Evolutionary conservation across 2,113 vertebrate genomes (phyloP).

Genomic region (Isurus oxyrinchus): DNA sequence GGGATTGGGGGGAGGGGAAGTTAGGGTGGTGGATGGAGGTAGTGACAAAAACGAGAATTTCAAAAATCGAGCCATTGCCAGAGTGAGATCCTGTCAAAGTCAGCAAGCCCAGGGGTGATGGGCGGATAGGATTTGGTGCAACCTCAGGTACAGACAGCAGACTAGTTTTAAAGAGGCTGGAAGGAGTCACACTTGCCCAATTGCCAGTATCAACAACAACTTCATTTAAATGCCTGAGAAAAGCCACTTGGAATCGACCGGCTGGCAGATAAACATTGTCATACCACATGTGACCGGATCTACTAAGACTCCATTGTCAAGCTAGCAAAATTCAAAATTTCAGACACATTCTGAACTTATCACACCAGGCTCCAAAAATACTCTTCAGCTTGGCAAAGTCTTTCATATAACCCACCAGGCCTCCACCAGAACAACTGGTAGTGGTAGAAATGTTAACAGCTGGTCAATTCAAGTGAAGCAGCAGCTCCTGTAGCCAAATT

Average conservation of each 20-base stretch:
- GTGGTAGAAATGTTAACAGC: background rate
- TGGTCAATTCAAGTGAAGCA: background rate
- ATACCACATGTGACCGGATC: background rate
- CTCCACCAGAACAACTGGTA: background rate
- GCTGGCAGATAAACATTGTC: background rate
- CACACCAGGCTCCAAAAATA: background rate
- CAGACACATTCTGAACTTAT: background rate
- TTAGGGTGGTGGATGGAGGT: too few relatives aligned
- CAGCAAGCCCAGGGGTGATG: background rate
- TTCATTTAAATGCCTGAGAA: background rate
- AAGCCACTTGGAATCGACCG: background rate
- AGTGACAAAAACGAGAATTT: background rate
- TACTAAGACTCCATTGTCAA: background rate
- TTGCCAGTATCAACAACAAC: background rate
- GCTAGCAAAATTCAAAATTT: background rate
- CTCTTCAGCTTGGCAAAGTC: background rate
- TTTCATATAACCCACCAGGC: background rate
- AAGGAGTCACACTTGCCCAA: background rate
- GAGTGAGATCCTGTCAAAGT: background rate
- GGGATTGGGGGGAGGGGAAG: too few relatives aligned
- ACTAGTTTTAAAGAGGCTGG: background rate
- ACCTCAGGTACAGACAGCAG: background rate
- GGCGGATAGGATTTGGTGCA: background rate
- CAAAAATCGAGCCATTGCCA: background rate
- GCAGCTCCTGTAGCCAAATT: background rate